Evolutionary conservation across 2,888 invertebrate genomes (phyloP).

Genomic region (Unio pictorum): DNA sequence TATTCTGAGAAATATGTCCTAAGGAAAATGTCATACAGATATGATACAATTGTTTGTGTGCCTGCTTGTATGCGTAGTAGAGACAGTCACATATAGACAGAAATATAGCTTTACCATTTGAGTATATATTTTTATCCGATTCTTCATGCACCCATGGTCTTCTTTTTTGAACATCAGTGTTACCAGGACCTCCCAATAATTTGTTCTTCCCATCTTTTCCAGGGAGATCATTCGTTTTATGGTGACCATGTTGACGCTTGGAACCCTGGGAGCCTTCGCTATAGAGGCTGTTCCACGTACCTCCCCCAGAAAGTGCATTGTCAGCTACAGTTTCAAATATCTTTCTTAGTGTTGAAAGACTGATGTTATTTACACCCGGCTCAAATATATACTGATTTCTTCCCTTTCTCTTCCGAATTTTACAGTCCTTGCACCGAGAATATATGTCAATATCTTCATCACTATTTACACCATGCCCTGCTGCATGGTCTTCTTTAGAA

Average conservation of each 20-base stretch:
- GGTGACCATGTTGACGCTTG: too few species aligned
- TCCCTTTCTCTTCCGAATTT: slow-evolving; percentile 34
- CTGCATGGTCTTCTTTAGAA: slow-evolving; percentile 10
- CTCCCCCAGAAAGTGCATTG: slow-evolving; percentile 32
- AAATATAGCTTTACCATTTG: too few species aligned
- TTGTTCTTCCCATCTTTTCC: slow-evolving; percentile 5
- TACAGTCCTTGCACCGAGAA: slow-evolving; percentile 24
- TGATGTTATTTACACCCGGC: slow-evolving; percentile 10
- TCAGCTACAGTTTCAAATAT: slow-evolving; percentile 36
- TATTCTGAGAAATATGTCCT: too few species aligned
- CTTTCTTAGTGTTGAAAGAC: slow-evolving; percentile 22
- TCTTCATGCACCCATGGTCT: too few species aligned
- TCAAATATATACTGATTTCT: slow-evolving; percentile 11
- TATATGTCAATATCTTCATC: slow-evolving; percentile 18
- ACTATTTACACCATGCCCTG: slow-evolving; percentile 12
- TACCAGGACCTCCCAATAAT: slow-evolving; percentile 6
- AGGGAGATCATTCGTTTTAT: too few species aligned
- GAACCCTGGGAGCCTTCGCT: not conserved
- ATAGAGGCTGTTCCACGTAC: slow-evolving; percentile 20
- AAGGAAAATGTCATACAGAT: too few species aligned
- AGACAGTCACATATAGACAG: too few species aligned
- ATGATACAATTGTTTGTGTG: too few species aligned
- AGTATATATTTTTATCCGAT: too few species aligned
- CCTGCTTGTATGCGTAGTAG: too few species aligned
- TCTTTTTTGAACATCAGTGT: not conserved